Evolutionary conservation across 2,888 invertebrate genomes (phyloP), one percentile per base, ranked within the genome.

Genomic region (Dichetophora obliterata): DNA sequence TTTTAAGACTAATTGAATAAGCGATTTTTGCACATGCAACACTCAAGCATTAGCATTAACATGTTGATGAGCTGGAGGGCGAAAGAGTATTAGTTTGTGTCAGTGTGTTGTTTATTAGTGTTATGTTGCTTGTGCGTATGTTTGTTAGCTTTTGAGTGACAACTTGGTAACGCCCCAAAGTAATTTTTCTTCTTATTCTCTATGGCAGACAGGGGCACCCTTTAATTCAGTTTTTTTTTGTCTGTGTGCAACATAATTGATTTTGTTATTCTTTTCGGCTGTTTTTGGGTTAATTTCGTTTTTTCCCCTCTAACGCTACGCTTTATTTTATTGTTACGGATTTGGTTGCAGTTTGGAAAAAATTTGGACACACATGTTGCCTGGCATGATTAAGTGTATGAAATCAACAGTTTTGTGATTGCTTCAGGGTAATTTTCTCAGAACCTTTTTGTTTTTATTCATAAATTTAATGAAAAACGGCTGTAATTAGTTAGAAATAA

Each of bases 121-220:
- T 54, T n/a, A 22, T 22, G n/a, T 6, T 54, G 54, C 19, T n/a
- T 54, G 54, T 54, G 54, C 22, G 19, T 54, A 22, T 54, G 54
- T 54, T n/a, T 54, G 54, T 54, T n/a, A 22, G 54, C 22, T n/a
- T 77, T 75, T 81, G 82, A 81, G 82, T 82, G 82, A 82, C 81
- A 82, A 82, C 80, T 80, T 78, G 81, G 81, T 81, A 70, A 81
- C 82, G 81, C 82, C 82, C 80, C 79, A 80, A 77, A 81, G 81
- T 82, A 80, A 82, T 82, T 82, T 82, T 82, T 82, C 82, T 81
- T 79, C 81, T 81, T 75, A 80, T 82, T 82, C 80, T 22, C 19
- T 6, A 9, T 43, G 14, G 59, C 57, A 48, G 22, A 48, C 34
- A 71, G 48, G 54, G 14, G 27, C 31, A 57, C 48, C 14, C 22